phyloP scores from a whole-genome alignment of 2,113 vertebrate species.

The Carassius gibelio region DNA sequence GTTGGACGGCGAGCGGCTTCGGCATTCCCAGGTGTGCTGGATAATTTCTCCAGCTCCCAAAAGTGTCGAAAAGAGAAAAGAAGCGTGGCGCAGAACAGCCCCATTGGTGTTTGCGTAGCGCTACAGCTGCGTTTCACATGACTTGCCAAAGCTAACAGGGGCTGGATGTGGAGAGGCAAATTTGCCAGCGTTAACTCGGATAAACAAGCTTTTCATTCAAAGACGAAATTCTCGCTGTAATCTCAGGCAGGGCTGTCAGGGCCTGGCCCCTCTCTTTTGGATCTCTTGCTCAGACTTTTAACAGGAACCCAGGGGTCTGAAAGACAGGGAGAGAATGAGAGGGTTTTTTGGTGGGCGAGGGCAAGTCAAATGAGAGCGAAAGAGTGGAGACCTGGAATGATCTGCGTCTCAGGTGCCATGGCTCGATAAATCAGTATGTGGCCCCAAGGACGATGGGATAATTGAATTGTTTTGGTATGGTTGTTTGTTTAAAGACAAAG shows the following conservation, averaged over 20 bases:
- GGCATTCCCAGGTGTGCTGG: constrained; percentile 48
- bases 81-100: constrained; percentile 35
- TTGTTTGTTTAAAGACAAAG: constrained; percentile 38
- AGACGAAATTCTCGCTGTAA: constrained; percentile 46
- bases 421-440: constrained; percentile 54
- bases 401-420: constrained; percentile 51
- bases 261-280: constrained; percentile 41
- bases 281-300: constrained; percentile 38
- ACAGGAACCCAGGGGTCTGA: constrained; percentile 11
- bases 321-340: background rate
- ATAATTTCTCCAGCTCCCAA: constrained; percentile 46
- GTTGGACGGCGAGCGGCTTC: constrained; percentile 40
- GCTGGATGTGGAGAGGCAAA: constrained; percentile 52
- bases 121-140: constrained; percentile 44
- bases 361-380: background rate
- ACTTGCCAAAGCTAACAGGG: constrained; percentile 58
- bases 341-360: background rate
- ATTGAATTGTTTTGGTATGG: constrained; percentile 60
- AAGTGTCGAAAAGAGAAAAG: constrained; percentile 34
- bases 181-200: constrained; percentile 54
- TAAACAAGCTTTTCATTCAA: constrained; percentile 55
- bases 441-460: constrained; percentile 42
- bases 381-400: constrained; percentile 26
- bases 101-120: constrained; percentile 44
- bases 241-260: constrained; percentile 44